These are phyloP conservation scores for Ceyx erithaca DNA, from an alignment of 2,797 vertebrate species.

Conservation along the genomic window DNA sequence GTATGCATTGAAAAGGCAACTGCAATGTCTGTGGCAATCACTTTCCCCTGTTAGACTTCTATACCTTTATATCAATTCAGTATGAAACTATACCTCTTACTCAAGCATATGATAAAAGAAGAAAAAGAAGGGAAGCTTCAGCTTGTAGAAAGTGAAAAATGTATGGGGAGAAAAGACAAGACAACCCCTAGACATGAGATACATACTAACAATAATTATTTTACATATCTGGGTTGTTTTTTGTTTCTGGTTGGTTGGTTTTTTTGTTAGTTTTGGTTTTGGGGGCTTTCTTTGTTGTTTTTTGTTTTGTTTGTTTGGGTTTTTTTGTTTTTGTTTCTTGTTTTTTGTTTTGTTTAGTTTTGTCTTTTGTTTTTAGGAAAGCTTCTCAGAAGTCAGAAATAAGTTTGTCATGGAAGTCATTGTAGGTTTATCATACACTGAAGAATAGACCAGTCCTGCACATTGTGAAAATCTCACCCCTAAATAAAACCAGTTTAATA, in stretches of 20 bases:
- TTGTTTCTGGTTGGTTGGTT: background rate
- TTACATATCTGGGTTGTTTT: background rate
- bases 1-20: conserved; percentile 3
- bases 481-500: background rate
- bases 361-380: background rate
- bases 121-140: background rate
- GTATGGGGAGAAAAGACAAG: background rate
- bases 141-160: conserved; percentile 6
- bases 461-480: background rate
- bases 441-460: background rate
- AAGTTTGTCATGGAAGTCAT: background rate
- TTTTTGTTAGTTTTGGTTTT: too few relatives aligned
- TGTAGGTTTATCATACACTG: background rate
- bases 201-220: background rate
- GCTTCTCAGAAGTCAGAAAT: background rate
- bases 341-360: background rate
- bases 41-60: conserved; percentile 22
- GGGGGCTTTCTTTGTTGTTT: too few relatives aligned
- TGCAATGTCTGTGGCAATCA: background rate
- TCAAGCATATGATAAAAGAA: conserved; percentile 43
- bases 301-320: background rate
- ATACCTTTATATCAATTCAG: background rate
- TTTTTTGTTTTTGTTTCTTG: too few relatives aligned
- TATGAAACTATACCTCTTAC: background rate
- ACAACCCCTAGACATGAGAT: background rate